Base-by-base conservation (phyloP, 1,140 invertebrate species). In the Reticulitermes speratus region DNA sequence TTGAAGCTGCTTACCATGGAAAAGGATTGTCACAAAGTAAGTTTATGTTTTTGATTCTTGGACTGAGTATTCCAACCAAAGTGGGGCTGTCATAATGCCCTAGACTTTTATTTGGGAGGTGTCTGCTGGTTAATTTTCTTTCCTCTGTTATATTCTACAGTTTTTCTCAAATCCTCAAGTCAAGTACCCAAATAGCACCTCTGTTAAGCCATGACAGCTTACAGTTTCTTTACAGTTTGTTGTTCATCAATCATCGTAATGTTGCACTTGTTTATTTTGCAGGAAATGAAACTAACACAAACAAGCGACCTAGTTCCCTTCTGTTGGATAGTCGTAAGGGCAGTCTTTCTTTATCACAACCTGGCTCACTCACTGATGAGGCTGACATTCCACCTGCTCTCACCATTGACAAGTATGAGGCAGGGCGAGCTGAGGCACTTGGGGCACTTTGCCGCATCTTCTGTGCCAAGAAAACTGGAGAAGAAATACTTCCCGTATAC, bases 391-490 rank as follows among this genome's bases (percentile, higher is more conserved):
- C 85, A 55, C 69, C 87, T 83, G 86, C 65, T 84, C 30, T 86
- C 82, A 84, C 87, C 25, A 86, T 87, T 65, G 94, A 95, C 88
- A 94, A 94, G 88, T 96, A 95, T 89, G 95, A 96, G 89, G 94
- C 94, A 88, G 99, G 99, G 6, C 93, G 97, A 88, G 98, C 99
- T 0, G 98, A 99, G 92, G 98, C 99, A 7, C 93, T 99, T 88
- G 98, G 98, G 2, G 96, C 98, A 12, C 91, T 99, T 11, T 99
- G 98, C 91, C 93, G 98, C 89, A 98, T 99, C 89, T 97, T 99
- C 89, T 99, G 98, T 91, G 95, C 98, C 0, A 99, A 99, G 90
- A 98, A 98, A 91, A 98, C 97, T 25, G 96, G 96, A 55, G 99
- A 99, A 92, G 96, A 97, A 89, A 98, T 99, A 87, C 92, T 98